These are phyloP conservation scores for Stenopsyche tienmushanensis DNA, from an alignment of 1,140 invertebrate species.

Conservation along the genomic window DNA sequence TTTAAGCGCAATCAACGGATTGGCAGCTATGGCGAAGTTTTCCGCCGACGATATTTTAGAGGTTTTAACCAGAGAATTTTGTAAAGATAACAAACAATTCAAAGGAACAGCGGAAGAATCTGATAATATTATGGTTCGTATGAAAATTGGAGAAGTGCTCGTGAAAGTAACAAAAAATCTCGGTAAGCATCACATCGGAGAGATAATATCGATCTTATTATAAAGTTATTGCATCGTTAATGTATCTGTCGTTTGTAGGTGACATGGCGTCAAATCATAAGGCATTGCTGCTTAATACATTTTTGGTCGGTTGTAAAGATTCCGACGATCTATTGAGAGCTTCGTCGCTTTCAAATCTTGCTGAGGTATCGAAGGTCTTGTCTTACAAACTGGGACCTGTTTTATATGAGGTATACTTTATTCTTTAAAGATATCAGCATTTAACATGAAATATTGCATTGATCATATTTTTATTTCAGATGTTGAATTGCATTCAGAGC, in stretches of 20 bases:
- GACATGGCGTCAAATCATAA: slow-evolving; percentile 74
- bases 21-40: slow-evolving; percentile 64
- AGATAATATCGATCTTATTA: neutral
- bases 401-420: slow-evolving; percentile 65
- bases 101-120: slow-evolving; percentile 49
- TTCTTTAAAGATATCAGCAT: neutral
- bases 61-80: slow-evolving; percentile 63
- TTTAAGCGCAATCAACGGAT: slow-evolving; percentile 73
- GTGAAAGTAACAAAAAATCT: slow-evolving; percentile 71
- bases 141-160: slow-evolving; percentile 83
- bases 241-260: slow-evolving; percentile 57
- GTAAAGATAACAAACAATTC: slow-evolving; percentile 37
- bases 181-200: too few species aligned
- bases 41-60: slow-evolving; percentile 70
- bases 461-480: slow-evolving; percentile 52
- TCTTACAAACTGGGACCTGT: slow-evolving; percentile 71
- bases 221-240: too few species aligned
- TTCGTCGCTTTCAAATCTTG: slow-evolving; percentile 82
- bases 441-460: slow-evolving; percentile 1
- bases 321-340: slow-evolving; percentile 73
- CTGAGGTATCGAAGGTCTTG: slow-evolving; percentile 77
- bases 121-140: slow-evolving; percentile 61
- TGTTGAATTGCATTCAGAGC: slow-evolving; percentile 67
- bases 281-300: slow-evolving; percentile 69
- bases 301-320: slow-evolving; percentile 69